Conservation (phyloP, 2,888 invertebrate species). For the Andrena hattorfiana region DNA sequence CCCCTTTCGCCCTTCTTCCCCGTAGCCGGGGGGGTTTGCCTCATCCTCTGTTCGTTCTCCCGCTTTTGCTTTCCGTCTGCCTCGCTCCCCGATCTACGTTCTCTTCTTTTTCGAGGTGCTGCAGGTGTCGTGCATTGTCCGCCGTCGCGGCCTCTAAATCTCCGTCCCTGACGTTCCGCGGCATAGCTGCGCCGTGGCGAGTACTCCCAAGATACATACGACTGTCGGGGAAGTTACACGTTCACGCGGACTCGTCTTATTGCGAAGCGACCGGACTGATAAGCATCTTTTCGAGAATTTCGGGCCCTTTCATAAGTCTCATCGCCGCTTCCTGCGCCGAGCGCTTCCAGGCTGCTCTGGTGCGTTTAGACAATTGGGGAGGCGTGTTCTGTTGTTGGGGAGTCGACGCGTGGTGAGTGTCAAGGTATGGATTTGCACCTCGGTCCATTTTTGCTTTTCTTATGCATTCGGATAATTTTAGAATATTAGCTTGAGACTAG, state of each 20-base stretch:
- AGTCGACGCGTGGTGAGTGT: not conserved
- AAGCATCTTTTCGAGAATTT: conserved; percentile 72
- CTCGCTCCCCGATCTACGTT: conserved; percentile 25
- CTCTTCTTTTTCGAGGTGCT: conserved; percentile 69
- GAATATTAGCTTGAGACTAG: too few relatives aligned
- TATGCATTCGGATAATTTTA: too few relatives aligned
- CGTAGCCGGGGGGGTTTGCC: conserved; percentile 19
- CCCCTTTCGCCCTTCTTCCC: conserved; percentile 14
- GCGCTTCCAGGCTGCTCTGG: not conserved
- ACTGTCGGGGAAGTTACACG: conserved; percentile 73
- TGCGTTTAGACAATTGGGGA: not conserved
- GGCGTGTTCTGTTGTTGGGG: not conserved
- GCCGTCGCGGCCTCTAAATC: conserved; percentile 81
- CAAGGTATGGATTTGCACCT: not conserved
- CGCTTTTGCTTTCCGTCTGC: conserved; percentile 27
- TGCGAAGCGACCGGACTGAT: conserved; percentile 66
- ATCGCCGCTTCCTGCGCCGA: conserved; percentile 44
- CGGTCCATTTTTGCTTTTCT: too few relatives aligned
- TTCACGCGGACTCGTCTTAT: conserved; percentile 66
- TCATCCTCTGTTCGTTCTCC: conserved; percentile 21
- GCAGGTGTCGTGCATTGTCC: conserved; percentile 83
- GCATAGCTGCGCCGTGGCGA: conserved; percentile 74
- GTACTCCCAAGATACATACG: conserved; percentile 77
- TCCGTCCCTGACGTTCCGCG: conserved; percentile 77
- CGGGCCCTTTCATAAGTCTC: conserved; percentile 71